These are phyloP conservation scores for Tenualosa ilisha DNA, from an alignment of 2,797 vertebrate genomes.

Conservation along the genomic window DNA sequence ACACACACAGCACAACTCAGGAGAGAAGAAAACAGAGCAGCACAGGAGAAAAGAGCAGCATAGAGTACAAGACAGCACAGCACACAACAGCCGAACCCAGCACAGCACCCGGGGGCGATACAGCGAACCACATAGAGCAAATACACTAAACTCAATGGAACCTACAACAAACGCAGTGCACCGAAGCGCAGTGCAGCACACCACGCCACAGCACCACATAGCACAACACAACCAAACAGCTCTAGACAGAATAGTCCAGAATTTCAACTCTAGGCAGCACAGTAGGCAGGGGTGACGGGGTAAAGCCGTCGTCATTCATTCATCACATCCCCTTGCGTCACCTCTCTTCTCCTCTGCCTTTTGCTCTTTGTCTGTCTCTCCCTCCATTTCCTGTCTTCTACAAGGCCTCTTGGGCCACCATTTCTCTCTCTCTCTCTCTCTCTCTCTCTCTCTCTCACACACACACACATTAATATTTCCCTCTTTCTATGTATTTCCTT, in stretches of 20 bases:
- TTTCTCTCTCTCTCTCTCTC: slow-evolving; percentile 35
- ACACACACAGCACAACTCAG: background rate
- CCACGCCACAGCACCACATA: background rate
- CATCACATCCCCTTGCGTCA: background rate
- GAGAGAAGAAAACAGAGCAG: background rate
- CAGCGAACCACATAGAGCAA: too few species aligned
- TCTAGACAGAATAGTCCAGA: background rate
- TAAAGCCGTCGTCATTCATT: background rate
- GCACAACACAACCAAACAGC: background rate
- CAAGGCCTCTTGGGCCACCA: too few species aligned
- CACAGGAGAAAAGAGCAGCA: background rate
- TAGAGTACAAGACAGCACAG: background rate
- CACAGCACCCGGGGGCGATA: background rate
- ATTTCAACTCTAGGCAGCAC: too few species aligned
- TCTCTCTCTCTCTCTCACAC: background rate
- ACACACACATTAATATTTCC: too few species aligned
- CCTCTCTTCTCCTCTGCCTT: too few species aligned
- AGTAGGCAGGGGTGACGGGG: too few species aligned
- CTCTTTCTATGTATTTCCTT: background rate
- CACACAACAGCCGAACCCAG: background rate
- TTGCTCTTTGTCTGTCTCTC: too few species aligned
- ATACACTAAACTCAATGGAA: too few species aligned
- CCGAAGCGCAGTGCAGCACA: background rate
- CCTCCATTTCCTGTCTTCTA: too few species aligned
- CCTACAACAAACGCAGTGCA: background rate